Evolutionary conservation across 1,140 invertebrate species (phyloP), one percentile per base, ranked within the genome.

Genomic region (Sinonovacula constricta): DNA sequence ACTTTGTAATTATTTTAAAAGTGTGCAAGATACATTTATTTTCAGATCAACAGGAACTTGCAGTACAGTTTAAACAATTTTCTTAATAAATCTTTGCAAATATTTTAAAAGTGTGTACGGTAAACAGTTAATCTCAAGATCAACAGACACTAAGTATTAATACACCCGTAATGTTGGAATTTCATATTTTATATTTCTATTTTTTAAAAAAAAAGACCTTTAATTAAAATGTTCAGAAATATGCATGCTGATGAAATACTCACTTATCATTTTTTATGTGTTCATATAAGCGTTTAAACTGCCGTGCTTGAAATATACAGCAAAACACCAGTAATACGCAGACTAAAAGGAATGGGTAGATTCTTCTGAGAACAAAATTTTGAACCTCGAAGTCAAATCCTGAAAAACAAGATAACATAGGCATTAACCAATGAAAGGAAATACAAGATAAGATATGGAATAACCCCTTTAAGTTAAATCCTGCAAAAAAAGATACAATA

Each of bases 241-340:
- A 36, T 24, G 36, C 4, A 22, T 31, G n/a, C 7, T 45, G 7
- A 45, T 45, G 24, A 53, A 15, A 51, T 67, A 90, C 91, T 91
- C 91, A 99, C 92, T 99, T 99, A 89, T 99, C 98, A 92, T 99
- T 99, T 91, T 98, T 98, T 88, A 99, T 99, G 91, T 99, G 98
- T 89, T 99, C 96, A 88, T 99, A 99, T 0, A 99, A 92, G 85
- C 97, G 95, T 84, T 94, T 94, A 90, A 99, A 97, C 88, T 99
- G 98, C 69, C 95, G 94, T 39, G 98, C 94, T 92, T 97, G 96
- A 85, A 94, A 93, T 66, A 93, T 92, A 57, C 97, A 92, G 59
- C 97, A 93, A 54, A 94, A 93, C 56, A 93, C 92, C 39, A 95
- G 91, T 5, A 95, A 87, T 51, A 93, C 92, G 15, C 95, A 91